These are phyloP conservation scores for Drosophila serrata DNA, from an alignment of 1,140 invertebrate species.

Conservation along the genomic window DNA sequence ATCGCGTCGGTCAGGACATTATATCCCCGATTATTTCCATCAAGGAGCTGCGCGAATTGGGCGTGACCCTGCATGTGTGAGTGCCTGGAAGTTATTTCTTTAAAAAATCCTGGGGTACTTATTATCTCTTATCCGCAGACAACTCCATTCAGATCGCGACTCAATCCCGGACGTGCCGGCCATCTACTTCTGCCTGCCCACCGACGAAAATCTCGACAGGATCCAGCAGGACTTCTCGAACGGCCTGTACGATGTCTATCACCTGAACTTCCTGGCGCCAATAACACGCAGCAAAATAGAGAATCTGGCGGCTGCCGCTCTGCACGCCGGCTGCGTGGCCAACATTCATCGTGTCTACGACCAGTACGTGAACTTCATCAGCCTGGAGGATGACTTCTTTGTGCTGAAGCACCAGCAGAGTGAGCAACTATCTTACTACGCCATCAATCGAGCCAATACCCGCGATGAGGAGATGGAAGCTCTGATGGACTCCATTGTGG, in stretches of 20 bases:
- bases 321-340: constrained; percentile 94
- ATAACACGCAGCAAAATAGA: constrained; percentile 97
- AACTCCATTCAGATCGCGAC: constrained; percentile 97
- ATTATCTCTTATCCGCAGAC: constrained; percentile 86
- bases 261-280: constrained; percentile 99
- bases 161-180: constrained; percentile 99
- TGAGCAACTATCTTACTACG: constrained; percentile 96
- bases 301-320: constrained; percentile 96
- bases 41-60: constrained; percentile 97
- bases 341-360: constrained; percentile 98
- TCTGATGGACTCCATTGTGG: constrained; percentile 97
- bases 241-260: constrained; percentile 97
- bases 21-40: constrained; percentile 98
- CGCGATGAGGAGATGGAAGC: constrained; percentile 98
- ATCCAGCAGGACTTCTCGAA: constrained; percentile 97
- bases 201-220: constrained; percentile 97
- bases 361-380: constrained; percentile 99
- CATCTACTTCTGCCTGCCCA: constrained; percentile 99
- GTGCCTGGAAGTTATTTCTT: constrained; percentile 65
- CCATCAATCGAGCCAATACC: constrained; percentile 97
- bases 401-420: constrained; percentile 96
- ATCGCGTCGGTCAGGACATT: constrained; percentile 98
- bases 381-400: constrained; percentile 99
- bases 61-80: constrained; percentile 98
- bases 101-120: neutral